phyloP scores from a whole-genome alignment of 2,113 vertebrate species.

The Pycnonotus jocosus region DNA sequence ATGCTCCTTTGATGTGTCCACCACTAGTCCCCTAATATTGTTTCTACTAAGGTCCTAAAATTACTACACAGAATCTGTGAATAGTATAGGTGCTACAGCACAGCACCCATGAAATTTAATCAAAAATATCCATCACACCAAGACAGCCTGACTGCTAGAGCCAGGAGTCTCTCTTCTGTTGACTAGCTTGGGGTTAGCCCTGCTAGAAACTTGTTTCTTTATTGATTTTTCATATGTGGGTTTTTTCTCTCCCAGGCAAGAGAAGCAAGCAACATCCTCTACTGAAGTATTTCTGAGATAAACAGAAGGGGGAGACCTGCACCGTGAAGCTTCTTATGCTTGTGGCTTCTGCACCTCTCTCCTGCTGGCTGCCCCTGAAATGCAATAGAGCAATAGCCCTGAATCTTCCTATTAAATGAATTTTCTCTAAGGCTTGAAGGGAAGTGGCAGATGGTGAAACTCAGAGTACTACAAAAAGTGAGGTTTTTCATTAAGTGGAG shows the following conservation, averaged over 20 bases:
- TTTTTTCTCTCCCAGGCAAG: not conserved
- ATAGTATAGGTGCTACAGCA: not conserved
- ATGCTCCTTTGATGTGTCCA: not conserved
- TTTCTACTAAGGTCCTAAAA: not conserved
- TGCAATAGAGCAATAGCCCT: rapidly evolving
- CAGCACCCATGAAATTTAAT: not conserved
- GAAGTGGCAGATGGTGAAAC: not conserved
- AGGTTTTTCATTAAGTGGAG: rapidly evolving
- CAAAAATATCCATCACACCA: not conserved
- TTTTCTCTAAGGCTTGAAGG: not conserved
- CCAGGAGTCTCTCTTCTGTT: not conserved
- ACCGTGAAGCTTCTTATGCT: not conserved
- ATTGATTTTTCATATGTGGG: not conserved
- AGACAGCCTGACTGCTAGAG: not conserved
- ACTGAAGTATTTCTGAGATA: not conserved
- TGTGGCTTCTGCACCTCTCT: not conserved
- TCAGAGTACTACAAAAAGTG: not conserved
- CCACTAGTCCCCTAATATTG: not conserved
- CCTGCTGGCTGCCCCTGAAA: not conserved
- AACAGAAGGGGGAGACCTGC: not conserved
- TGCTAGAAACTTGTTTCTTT: not conserved
- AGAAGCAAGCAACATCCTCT: not conserved
- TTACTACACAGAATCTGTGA: not conserved
- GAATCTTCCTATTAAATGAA: not conserved
- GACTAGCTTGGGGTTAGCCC: not conserved